Evolutionary conservation across 2,888 invertebrate genomes (phyloP).

Genomic region (Biston stratarius): DNA sequence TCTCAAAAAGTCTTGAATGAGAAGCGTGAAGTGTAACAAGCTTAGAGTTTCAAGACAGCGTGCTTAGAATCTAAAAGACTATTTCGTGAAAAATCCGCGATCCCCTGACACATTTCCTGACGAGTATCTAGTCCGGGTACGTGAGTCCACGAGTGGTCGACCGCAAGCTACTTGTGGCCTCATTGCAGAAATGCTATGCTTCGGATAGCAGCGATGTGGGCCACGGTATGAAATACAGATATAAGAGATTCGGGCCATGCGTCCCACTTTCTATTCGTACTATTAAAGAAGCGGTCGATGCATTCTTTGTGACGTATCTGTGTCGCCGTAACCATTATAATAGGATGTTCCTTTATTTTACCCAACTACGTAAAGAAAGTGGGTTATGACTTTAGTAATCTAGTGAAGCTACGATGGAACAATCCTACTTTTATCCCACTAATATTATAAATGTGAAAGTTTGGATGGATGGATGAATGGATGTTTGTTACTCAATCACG

Average conservation of each 20-base stretch:
- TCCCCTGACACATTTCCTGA: constrained; percentile 1
- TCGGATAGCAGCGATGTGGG: constrained; percentile 27
- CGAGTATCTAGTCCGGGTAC: constrained; percentile 7
- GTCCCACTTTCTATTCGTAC: constrained; percentile 62
- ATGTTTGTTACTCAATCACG: too few relatives aligned
- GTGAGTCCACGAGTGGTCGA: constrained; percentile 9
- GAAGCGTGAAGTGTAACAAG: too few relatives aligned
- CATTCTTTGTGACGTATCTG: constrained; percentile 67
- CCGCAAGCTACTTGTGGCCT: constrained; percentile 24
- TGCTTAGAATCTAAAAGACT: too few relatives aligned
- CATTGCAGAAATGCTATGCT: constrained; percentile 31
- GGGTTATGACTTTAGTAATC: too few relatives aligned
- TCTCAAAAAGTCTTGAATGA: too few relatives aligned
- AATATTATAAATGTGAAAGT: too few relatives aligned
- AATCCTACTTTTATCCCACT: too few relatives aligned
- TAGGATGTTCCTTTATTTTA: background rate
- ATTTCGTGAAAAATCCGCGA: background rate
- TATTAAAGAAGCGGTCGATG: constrained; percentile 61
- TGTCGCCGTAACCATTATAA: background rate
- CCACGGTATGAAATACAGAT: constrained; percentile 31
- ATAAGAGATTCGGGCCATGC: constrained; percentile 53
- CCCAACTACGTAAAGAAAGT: background rate
- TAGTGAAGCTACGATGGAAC: too few relatives aligned
- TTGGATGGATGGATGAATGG: too few relatives aligned
- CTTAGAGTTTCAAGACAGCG: too few relatives aligned